phyloP scores from a whole-genome alignment of 2,888 invertebrate species.

The Dynastes maya region DNA sequence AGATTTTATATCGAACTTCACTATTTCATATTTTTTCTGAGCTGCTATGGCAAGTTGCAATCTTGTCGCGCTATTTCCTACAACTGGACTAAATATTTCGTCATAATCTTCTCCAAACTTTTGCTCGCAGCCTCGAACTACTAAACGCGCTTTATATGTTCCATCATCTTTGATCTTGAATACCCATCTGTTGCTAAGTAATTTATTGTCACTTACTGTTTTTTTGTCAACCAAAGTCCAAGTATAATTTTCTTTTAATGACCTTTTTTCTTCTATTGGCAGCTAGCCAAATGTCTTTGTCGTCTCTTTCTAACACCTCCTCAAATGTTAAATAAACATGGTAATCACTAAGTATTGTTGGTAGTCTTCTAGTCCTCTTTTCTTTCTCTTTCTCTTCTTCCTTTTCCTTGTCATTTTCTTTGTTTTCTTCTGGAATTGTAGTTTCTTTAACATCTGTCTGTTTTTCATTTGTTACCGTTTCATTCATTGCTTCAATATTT shows the following conservation, averaged over 20 bases:
- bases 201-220: neutral
- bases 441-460: too few relatives aligned
- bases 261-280: conserved; percentile 9
- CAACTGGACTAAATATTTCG: conserved; percentile 17
- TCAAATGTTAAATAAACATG: neutral
- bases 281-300: neutral
- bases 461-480: too few relatives aligned
- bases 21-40: neutral
- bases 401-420: too few relatives aligned
- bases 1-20: conserved; percentile 4
- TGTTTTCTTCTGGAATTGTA: too few relatives aligned
- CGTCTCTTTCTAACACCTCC: neutral
- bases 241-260: neutral
- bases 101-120: neutral
- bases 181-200: neutral
- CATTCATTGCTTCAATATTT: too few relatives aligned
- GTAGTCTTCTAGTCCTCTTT: too few relatives aligned
- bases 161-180: neutral
- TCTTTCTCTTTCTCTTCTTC: too few relatives aligned
- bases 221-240: conserved; percentile 1
- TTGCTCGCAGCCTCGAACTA: conserved; percentile 13
- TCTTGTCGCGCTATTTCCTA: neutral
- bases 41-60: conserved; percentile 14
- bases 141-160: conserved; percentile 25
- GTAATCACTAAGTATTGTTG: too few relatives aligned